phyloP scores from a whole-genome alignment of 2,113 vertebrate species.

The Acrocephalus arundinaceus region DNA sequence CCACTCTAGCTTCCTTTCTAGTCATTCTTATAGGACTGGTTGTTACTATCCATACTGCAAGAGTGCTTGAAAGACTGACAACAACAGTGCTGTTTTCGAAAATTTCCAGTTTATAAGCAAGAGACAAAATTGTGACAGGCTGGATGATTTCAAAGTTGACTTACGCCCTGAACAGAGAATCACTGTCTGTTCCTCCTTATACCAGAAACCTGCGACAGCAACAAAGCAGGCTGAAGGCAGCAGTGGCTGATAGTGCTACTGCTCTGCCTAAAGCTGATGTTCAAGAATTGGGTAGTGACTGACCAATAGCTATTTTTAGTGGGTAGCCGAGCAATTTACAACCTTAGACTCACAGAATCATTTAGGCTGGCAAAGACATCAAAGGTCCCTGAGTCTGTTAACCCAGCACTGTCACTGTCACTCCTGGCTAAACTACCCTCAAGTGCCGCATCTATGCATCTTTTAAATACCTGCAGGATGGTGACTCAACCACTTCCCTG shows the following conservation, averaged over 20 bases:
- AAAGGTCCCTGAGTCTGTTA: not conserved
- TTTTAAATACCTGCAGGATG: not conserved
- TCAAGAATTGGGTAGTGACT: rapidly evolving
- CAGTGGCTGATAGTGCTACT: no score
- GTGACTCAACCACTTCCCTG: not conserved
- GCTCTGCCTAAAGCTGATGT: not conserved
- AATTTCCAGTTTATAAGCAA: not conserved
- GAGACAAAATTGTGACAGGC: not conserved
- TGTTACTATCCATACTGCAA: not conserved
- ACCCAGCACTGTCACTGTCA: not conserved
- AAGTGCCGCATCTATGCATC: not conserved
- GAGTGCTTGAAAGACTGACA: not conserved
- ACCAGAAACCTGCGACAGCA: not conserved
- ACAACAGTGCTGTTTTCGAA: not conserved
- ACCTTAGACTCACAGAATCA: not conserved
- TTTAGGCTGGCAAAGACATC: not conserved
- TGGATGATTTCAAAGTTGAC: not conserved
- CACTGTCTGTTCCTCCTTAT: not conserved
- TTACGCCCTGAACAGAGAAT: not conserved
- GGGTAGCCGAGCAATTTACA: not conserved
- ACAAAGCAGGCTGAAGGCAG: rapidly evolving
- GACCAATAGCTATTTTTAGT: not conserved
- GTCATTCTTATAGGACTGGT: not conserved
- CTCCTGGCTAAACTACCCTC: not conserved
- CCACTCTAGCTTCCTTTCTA: not conserved